These are phyloP conservation scores for Nesidiocoris tenuis DNA, from an alignment of 2,888 invertebrate species.

Conservation along the genomic window DNA sequence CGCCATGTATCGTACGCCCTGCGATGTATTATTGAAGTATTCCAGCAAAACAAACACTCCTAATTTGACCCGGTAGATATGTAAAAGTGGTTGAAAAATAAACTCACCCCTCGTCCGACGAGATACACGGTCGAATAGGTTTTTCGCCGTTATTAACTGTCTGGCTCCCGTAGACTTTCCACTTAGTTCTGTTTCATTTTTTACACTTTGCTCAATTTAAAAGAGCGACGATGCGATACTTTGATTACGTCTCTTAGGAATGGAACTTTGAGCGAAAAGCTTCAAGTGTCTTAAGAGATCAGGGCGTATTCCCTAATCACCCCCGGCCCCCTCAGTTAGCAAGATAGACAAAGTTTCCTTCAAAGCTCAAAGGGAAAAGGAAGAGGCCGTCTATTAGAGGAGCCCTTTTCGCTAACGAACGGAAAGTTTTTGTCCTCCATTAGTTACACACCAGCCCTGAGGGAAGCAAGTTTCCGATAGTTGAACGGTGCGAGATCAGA, in stretches of 20 bases:
- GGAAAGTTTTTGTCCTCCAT: constrained; percentile 31
- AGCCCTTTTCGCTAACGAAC: constrained; percentile 19
- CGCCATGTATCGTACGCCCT: no score
- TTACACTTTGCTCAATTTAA: background rate
- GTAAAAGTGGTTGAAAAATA: no score
- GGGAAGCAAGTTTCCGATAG: background rate
- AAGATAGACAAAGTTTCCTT: constrained; percentile 27
- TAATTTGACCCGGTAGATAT: no score
- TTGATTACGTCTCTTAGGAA: constrained; percentile 21
- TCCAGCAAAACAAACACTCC: no score
- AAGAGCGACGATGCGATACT: background rate
- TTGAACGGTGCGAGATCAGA: background rate
- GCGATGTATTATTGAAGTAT: no score
- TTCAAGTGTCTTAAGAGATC: constrained; percentile 4
- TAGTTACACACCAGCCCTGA: constrained; percentile 13
- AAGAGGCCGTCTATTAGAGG: constrained; percentile 4
- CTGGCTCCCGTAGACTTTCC: background rate
- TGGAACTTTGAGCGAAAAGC: constrained; percentile 14
- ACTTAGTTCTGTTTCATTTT: background rate
- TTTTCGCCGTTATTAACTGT: background rate
- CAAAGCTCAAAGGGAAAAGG: constrained; percentile 25
- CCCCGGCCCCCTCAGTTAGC: constrained; percentile 3
- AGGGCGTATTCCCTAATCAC: constrained; percentile 30
- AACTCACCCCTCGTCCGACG: no score
- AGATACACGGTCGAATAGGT: no score